Conservation (phyloP, 2,113 vertebrate species). For the Nothobranchius kuhntae region DNA sequence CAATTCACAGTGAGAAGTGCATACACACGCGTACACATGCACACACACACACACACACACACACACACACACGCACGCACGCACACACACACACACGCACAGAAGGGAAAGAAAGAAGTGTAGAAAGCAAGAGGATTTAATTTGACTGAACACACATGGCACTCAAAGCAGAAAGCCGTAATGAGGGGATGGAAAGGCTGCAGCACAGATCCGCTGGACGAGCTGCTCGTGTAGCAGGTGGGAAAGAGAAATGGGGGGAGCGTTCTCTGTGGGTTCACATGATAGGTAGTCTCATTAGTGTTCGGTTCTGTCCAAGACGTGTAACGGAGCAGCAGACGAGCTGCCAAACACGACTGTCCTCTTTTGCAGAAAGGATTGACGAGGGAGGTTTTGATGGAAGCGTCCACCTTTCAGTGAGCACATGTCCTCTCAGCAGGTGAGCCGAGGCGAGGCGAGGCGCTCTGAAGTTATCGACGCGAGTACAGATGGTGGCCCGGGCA, state of each 20-base stretch:
- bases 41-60: too few relatives aligned
- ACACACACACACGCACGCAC: too few relatives aligned
- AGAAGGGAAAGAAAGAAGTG: slow-evolving; percentile 19
- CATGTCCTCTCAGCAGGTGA: slow-evolving; percentile 64
- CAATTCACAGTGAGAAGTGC: slow-evolving; percentile 36
- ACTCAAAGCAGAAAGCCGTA: slow-evolving; percentile 43
- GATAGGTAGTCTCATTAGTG: slow-evolving; percentile 73
- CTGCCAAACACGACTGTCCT: slow-evolving; percentile 50
- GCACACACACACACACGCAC: slow-evolving; percentile 16
- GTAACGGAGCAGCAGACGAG: slow-evolving; percentile 37
- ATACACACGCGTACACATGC: too few relatives aligned
- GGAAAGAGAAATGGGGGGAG: slow-evolving; percentile 6
- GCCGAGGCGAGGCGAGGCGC: slow-evolving; percentile 27
- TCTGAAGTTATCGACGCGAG: slow-evolving; percentile 45
- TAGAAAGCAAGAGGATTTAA: slow-evolving; percentile 21
- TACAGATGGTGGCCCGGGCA: slow-evolving; percentile 63
- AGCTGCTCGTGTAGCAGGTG: slow-evolving; percentile 45
- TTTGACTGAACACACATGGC: slow-evolving; percentile 44
- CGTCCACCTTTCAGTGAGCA: slow-evolving; percentile 51
- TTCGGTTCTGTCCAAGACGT: slow-evolving; percentile 57
- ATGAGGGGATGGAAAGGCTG: slow-evolving; percentile 56
- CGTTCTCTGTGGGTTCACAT: slow-evolving; percentile 48
- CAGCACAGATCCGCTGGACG: slow-evolving; percentile 46
- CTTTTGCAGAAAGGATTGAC: slow-evolving; percentile 29
- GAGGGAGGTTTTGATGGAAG: slow-evolving; percentile 33